phyloP scores from a whole-genome alignment of 2,888 invertebrate species.

The Xestia sexstrigata region DNA sequence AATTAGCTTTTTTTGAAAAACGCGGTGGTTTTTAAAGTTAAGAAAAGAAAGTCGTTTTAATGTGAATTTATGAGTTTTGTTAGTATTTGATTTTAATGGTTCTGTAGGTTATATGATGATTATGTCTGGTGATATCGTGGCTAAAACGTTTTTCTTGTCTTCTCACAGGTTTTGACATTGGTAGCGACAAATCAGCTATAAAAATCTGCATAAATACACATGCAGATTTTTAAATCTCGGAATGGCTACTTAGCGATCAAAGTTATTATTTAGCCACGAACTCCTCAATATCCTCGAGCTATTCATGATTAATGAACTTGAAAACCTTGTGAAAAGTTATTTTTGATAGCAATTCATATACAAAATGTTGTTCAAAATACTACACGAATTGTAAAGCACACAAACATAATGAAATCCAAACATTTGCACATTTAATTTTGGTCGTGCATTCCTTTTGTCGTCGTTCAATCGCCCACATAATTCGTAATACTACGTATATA shows the following conservation, averaged over 20 bases:
- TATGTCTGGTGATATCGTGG: too few species aligned
- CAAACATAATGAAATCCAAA: constrained; percentile 12
- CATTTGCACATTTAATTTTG: constrained; percentile 39
- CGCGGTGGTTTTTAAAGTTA: constrained; percentile 3
- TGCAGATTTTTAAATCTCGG: too few species aligned
- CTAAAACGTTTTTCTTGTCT: too few species aligned
- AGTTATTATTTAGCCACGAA: too few species aligned
- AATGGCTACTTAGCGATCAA: too few species aligned
- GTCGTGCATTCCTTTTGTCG: constrained; percentile 28
- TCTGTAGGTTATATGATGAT: too few species aligned
- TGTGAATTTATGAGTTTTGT: background rate
- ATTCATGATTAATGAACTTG: background rate
- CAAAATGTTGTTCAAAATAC: constrained; percentile 20
- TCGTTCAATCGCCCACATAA: constrained; percentile 31
- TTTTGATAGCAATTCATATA: background rate
- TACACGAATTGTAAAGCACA: constrained; percentile 10
- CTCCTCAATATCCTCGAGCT: background rate
- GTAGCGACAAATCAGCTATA: background rate
- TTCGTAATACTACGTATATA: constrained; percentile 21
- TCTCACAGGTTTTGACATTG: background rate
- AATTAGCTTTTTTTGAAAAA: constrained; percentile 66
- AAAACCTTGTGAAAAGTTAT: background rate
- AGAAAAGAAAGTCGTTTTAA: background rate
- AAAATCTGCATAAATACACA: too few species aligned
- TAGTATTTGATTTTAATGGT: background rate